A percentile compares a stretch with the other conserved stretches of the same genome.
Conservation (phyloP, 2,113 vertebrate genomes). For the Neomonachus schauinslandi region DNA sequence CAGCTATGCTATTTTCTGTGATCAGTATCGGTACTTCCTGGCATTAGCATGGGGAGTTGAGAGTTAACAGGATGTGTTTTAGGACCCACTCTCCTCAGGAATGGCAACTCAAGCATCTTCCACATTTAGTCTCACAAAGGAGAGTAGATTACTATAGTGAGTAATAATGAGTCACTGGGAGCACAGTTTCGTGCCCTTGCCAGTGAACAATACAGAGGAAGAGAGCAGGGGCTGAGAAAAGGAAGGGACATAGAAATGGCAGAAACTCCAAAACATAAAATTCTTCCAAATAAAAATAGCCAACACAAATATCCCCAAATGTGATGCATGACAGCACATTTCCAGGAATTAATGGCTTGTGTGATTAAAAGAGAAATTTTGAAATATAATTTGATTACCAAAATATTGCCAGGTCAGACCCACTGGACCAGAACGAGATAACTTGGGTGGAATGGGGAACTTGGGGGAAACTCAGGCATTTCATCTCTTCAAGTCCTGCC, state of each 20-base stretch:
- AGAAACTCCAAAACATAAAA: constrained; percentile 44
- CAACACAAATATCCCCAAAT: constrained; percentile 6
- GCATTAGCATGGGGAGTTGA: neutral
- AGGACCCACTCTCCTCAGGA: constrained; percentile 68
- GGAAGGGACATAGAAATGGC: constrained; percentile 19
- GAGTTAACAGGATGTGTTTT: constrained; percentile 76
- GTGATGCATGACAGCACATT: neutral
- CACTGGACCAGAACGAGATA: neutral
- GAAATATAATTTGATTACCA: constrained; percentile 27
- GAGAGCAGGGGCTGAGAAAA: neutral
- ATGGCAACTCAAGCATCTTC: constrained; percentile 82
- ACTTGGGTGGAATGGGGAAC: fast-evolving
- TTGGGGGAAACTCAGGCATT: neutral
- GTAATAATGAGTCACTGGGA: constrained; percentile 82
- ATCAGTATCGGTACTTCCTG: neutral
- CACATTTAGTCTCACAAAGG: constrained; percentile 78
- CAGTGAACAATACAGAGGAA: constrained; percentile 65
- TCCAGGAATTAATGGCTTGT: constrained; percentile 32
- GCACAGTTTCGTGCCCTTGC: constrained; percentile 78
- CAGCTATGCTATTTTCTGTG: neutral
- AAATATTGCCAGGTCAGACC: neutral
- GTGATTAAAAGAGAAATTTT: constrained; percentile 27
- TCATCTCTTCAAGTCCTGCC: neutral
- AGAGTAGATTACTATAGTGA: constrained; percentile 77
- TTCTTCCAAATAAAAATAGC: constrained; percentile 23